Base-by-base conservation (phyloP, 2,888 invertebrate genomes). In the Napeogenes inachia region DNA sequence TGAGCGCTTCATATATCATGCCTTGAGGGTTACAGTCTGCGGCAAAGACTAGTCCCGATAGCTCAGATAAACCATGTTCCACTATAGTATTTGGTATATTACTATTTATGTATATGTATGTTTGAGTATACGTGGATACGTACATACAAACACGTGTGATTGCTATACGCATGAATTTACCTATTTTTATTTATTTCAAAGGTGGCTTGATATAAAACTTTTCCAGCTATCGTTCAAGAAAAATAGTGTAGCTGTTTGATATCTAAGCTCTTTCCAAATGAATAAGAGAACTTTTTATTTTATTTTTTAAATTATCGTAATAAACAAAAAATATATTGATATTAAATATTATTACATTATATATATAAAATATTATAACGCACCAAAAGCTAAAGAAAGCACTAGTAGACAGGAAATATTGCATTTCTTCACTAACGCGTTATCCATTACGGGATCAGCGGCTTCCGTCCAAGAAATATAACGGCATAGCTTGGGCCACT, bases 401-500 rank as follows among this genome's bases (percentile, higher is more conserved):
- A 85, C 65, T 0, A 74, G 47, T 10, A 78, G 45, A 58, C 81
- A 81, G 0, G 73, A 68, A 0, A 76, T 33, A 58, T 79, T 79
- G 64, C 81, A 84, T 54, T 75, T 80, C n/a, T 56, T 75, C 2
- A 68, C 66, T 13, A 87, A 64, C 1, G 67, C 68, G 0, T 50
- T 55, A 57, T 85, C 84, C 6, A 68, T 70, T 38, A 76, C 77
- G 0, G 82, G 83, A 54, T 85, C 78, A 0, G 70, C 66, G 0
- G 75, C 72, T 62, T 87, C 85, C 0, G 76, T 75, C 30, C 67
- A 74, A 0, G 79, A 70, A 13, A 86, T 83, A 2, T 75, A 71
- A 46, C 70, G 69, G 46, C 78, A 74, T 2, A 86, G 68, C 12
- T 70, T 72, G 0, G 84, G 83, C 87, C 86, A 86, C 67, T 77